A percentile compares a stretch with the other conserved stretches of the same genome.
Conservation (phyloP, 2,888 invertebrate species). For the Cyclophora albipunctata region DNA sequence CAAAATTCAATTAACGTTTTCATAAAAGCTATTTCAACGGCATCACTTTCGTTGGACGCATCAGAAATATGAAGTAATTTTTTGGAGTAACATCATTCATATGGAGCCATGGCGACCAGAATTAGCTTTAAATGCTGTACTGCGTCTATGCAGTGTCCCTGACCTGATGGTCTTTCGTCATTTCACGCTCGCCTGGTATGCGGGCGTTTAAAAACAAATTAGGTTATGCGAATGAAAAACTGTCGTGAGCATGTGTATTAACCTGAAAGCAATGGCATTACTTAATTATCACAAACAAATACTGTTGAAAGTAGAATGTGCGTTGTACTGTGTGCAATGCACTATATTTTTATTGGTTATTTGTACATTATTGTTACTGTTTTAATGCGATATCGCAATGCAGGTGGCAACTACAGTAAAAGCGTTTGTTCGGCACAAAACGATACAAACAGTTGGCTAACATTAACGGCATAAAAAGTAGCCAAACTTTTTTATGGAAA, state of each 20-base stretch:
- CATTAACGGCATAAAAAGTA: too few relatives aligned
- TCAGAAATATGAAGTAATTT: conserved; percentile 7
- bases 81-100: conserved; percentile 10
- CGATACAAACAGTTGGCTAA: too few relatives aligned
- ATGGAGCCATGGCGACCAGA: conserved; percentile 14
- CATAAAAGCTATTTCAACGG: conserved; percentile 10
- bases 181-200: conserved; percentile 27
- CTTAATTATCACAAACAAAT: background rate
- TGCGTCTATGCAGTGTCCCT: conserved; percentile 43
- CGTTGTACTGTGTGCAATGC: background rate
- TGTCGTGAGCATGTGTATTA: too few relatives aligned
- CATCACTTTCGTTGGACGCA: conserved; percentile 24
- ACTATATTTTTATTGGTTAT: too few relatives aligned
- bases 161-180: conserved; percentile 35
- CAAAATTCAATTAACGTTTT: conserved; percentile 19
- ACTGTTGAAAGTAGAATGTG: conserved; percentile 14
- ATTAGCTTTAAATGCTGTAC: conserved; percentile 41
- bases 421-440: too few relatives aligned
- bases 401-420: too few relatives aligned
- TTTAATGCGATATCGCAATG: too few relatives aligned
- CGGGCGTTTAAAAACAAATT: conserved; percentile 17
- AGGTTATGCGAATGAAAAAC: conserved; percentile 2
- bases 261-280: conserved; percentile 4
- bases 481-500: too few relatives aligned
- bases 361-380: too few relatives aligned